Evolutionary conservation across 2,113 vertebrate species (phyloP).

Genomic region (Suncus etruscus): DNA sequence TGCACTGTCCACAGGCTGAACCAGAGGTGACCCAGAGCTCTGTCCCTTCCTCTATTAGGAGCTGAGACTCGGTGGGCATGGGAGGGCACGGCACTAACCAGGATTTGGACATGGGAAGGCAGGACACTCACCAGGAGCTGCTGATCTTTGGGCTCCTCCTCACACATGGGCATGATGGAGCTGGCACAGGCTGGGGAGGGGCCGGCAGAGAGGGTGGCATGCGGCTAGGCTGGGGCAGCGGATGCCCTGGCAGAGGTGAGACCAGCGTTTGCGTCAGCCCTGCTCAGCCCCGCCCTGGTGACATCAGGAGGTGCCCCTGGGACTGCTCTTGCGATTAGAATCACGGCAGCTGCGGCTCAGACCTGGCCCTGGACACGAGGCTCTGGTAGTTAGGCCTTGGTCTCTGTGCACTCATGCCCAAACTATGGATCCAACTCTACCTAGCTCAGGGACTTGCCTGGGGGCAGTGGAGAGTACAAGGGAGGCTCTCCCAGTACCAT

Average conservation of each 20-base stretch:
- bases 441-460: background rate
- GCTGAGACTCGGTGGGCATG: background rate
- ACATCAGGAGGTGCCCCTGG: slow-evolving; percentile 57
- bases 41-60: background rate
- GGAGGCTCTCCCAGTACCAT: no score
- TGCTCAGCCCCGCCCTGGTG: background rate
- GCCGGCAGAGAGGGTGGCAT: slow-evolving; percentile 16
- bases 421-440: background rate
- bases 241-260: background rate
- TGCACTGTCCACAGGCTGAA: no score
- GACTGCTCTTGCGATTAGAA: background rate
- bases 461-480: no score
- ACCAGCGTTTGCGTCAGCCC: background rate
- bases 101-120: background rate
- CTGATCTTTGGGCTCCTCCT: slow-evolving; percentile 78
- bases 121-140: slow-evolving; percentile 70
- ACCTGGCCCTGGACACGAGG: no score
- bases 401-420: no score
- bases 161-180: background rate
- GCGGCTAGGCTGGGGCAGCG: background rate
- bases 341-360: background rate
- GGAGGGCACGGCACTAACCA: no score
- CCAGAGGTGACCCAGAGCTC: fast-evolving
- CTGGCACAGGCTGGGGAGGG: slow-evolving; percentile 8
- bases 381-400: background rate